Evolutionary conservation across 2,113 vertebrate genomes (phyloP).

Genomic region (Phrynocephalus versicolor): DNA sequence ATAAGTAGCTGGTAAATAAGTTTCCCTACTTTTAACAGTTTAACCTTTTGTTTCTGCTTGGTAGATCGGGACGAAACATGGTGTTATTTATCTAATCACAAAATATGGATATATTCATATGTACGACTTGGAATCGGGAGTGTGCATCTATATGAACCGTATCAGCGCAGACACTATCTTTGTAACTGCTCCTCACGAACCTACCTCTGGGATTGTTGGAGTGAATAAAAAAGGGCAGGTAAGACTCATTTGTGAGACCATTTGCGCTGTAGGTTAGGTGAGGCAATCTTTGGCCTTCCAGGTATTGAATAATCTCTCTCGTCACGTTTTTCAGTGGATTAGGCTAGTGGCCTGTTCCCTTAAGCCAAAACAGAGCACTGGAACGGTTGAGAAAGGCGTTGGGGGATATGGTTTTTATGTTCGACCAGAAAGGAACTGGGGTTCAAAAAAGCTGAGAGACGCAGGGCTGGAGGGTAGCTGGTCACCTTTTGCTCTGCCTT

Average conservation of each 20-base stretch:
- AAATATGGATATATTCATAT: conserved; percentile 93
- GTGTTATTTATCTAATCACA: conserved; percentile 91
- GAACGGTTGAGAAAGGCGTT: too few relatives aligned
- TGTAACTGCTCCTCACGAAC: conserved; percentile 89
- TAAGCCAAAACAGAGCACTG: too few relatives aligned
- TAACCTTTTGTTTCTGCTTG: conserved; percentile 15
- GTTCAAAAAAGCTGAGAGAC: too few relatives aligned
- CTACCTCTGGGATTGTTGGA: conserved; percentile 91
- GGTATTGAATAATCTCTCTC: background rate
- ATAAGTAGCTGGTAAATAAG: background rate
- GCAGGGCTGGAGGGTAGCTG: background rate
- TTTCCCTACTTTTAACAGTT: background rate
- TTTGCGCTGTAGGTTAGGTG: background rate
- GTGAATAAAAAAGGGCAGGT: conserved; percentile 96
- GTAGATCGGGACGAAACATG: conserved; percentile 87
- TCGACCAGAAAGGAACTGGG: too few relatives aligned
- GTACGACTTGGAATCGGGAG: conserved; percentile 91
- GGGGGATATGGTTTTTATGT: too few relatives aligned
- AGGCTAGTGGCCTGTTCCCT: too few relatives aligned
- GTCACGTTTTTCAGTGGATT: too few relatives aligned
- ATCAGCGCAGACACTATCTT: conserved; percentile 94
- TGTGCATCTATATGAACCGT: conserved; percentile 93
- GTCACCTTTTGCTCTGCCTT: background rate
- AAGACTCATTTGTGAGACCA: conserved; percentile 12
- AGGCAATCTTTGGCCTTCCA: background rate